Base-by-base conservation (phyloP, 2,888 invertebrate species). In the Morpho deidamia region DNA sequence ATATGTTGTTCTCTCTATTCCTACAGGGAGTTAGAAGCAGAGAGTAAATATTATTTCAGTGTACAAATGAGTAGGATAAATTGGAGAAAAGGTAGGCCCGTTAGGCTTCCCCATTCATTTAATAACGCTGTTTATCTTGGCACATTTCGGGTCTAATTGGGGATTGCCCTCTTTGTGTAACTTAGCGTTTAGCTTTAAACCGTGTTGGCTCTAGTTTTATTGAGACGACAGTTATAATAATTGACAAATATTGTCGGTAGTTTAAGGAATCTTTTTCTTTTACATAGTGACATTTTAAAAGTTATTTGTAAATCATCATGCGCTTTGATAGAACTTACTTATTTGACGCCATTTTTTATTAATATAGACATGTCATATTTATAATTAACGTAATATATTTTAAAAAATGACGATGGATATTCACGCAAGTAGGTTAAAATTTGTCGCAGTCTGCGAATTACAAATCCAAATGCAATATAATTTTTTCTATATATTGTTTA, bases 1-100 rank as follows among this genome's bases (percentile, higher is more conserved):
- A 57, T 54, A 57, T 48, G 59, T 55, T 58, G 54, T 57, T 57
- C 54, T 61, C 57, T 57, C 51, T 12, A 51, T 50, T 58, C 54
- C 54, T 55, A 44, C 39, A 45, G 57, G 58, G 50, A 53, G 54
- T 54, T 58, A 51, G 56, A 48, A 53, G 39, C 50, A 43, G 48
- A 51, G 56, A 45, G 51, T 46, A 58, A 58, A 61, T 58, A 61
- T 61, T 59, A 39, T 55, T 61, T 45, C 41, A 44, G n/a, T 44
- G 47, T 55, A 55, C 45, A 51, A 58, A 55, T 51, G 51, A 51
- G 51, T 51, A 48, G 47, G 58, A 43, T 55, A 58, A 58, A 55
- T 49, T 54, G 55, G 44, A 43, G 55, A 52, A 55, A 51, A 58
- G 51, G 55, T 54, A 37, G 11, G 42, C 42, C 57, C 39, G 14